These are phyloP conservation scores for Aselliscus stoliczkanus DNA, from an alignment of 2,797 vertebrate genomes.

Conservation along the genomic window DNA sequence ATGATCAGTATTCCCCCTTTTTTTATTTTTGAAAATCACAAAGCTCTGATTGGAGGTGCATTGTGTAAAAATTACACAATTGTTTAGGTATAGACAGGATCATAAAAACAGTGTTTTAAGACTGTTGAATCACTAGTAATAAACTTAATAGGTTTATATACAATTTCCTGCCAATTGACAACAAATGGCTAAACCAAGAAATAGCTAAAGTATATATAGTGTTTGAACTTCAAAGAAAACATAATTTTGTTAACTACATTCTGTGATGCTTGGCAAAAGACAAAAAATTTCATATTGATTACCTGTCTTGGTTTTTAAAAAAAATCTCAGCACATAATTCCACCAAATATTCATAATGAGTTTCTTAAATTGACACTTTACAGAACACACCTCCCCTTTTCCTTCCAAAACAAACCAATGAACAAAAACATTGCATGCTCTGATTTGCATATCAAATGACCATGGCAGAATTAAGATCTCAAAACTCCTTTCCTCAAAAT, in stretches of 20 bases:
- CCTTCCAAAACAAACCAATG: not conserved
- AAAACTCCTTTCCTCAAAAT: not conserved
- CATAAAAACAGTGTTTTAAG: not conserved
- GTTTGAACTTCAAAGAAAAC: not conserved
- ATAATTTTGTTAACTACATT: not conserved
- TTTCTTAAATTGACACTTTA: not conserved
- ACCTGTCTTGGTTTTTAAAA: not conserved
- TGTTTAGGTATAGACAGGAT: not conserved
- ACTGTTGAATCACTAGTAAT: slow-evolving; percentile 16
- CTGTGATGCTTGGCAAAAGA: slow-evolving; percentile 21
- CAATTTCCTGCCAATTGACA: slow-evolving; percentile 1
- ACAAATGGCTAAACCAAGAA: not conserved
- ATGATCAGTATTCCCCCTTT: slow-evolving; percentile 49
- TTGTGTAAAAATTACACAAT: slow-evolving; percentile 32
- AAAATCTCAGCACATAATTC: not conserved
- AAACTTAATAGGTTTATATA: not conserved
- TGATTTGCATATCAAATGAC: not conserved
- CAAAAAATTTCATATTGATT: not conserved
- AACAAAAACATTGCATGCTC: not conserved
- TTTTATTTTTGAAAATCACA: slow-evolving; percentile 64
- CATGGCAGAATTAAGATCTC: not conserved
- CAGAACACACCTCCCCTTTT: not conserved
- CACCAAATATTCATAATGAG: not conserved
- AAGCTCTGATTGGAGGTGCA: not conserved
- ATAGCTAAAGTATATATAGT: not conserved